Base-by-base conservation (phyloP, 2,888 invertebrate species). In the Drosophila infuscata region DNA sequence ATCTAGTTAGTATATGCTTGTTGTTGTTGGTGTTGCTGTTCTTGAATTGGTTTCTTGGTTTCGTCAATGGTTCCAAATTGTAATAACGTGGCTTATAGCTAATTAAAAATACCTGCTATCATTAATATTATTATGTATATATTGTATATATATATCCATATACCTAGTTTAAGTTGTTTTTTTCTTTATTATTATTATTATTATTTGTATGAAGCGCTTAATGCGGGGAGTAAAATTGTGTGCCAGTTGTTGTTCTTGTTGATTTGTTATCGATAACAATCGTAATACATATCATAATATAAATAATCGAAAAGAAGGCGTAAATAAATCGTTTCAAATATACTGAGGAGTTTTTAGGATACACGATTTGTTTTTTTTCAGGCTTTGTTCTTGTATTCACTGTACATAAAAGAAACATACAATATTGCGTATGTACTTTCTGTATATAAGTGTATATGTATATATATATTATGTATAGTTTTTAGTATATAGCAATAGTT, bases 201-300 rank as follows among this genome's bases (percentile, higher is more conserved):
- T 65, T 38, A 60, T 51, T 70, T 48, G 43, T 49, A 67, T 82
- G 74, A 74, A 84, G 85, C 82, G 80, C 82, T 70, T 76, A 64
- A 81, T 63, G 84, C 88, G 89, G 88, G 88, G 89, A 85, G 71
- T 89, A 85, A 89, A 85, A 85, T 88, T 85, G 83, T 89, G 90
- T 85, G 85, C 88, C 74, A 74, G 75, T 82, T 84, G 48, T 60
- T 63, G 41, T 81, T 64, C 35, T 69, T 69, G 32, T 58, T 32
- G 32, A 60, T 60, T 71, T 53, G 70, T 73, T 72, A 81, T 88
- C 74, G 74, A 76, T 76, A 79, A 72, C 74, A 82, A 74, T 82
- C 76, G 65, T 56, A 70, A 75, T 65, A 73, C 49, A 70, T 46
- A 76, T 62, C 57, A 48, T 46, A 78, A 74, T 82, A 63, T 68